Evolutionary conservation across 1,140 invertebrate species (phyloP).

Genomic region (Drosophila littoralis): DNA sequence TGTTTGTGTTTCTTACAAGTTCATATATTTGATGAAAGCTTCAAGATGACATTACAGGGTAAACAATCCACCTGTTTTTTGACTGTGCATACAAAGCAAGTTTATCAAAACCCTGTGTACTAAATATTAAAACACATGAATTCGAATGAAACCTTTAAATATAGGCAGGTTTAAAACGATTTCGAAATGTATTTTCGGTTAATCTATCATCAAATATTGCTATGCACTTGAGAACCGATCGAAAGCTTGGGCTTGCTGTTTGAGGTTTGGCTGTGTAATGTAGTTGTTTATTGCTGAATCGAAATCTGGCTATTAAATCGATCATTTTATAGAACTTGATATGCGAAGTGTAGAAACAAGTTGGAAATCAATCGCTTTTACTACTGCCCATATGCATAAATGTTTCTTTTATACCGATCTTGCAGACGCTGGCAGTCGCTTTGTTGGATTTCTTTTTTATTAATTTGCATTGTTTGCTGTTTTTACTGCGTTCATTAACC

Average conservation of each 20-base stretch:
- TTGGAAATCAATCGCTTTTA: slow-evolving; percentile 63
- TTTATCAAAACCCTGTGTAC: too few relatives aligned
- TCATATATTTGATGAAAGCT: too few relatives aligned
- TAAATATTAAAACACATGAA: too few relatives aligned
- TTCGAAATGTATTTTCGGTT: too few relatives aligned
- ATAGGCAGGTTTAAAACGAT: neutral
- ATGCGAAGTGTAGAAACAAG: slow-evolving; percentile 24
- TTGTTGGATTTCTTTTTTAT: slow-evolving; percentile 14
- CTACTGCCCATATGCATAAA: slow-evolving; percentile 27
- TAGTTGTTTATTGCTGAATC: slow-evolving; percentile 45
- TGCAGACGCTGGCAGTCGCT: slow-evolving; percentile 46
- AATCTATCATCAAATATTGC: neutral
- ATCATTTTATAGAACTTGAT: slow-evolving; percentile 50
- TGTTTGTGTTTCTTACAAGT: too few relatives aligned
- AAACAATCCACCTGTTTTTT: too few relatives aligned
- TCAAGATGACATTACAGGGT: too few relatives aligned
- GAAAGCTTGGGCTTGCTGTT: slow-evolving; percentile 1
- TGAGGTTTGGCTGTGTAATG: slow-evolving; percentile 26
- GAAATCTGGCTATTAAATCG: slow-evolving; percentile 31
- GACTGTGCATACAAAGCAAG: too few relatives aligned
- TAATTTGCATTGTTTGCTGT: slow-evolving; percentile 53
- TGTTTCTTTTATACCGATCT: slow-evolving; percentile 36
- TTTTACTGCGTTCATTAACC: slow-evolving; percentile 70
- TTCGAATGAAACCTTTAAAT: too few relatives aligned
- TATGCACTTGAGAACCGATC: neutral